Evolutionary conservation across 1,140 invertebrate genomes (phyloP).

Genomic region (Littorina saxatilis): DNA sequence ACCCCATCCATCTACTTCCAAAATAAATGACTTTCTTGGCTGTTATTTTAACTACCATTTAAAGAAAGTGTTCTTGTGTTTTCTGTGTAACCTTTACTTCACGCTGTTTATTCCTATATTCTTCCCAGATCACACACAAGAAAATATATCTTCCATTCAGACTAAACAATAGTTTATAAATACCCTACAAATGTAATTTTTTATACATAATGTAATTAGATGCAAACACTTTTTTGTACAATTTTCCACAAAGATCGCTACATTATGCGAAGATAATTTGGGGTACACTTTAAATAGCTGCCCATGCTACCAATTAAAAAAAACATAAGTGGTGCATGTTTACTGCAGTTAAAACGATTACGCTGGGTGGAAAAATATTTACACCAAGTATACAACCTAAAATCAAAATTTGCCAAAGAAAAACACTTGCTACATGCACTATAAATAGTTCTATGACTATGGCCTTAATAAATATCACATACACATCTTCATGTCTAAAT

Average conservation of each 20-base stretch:
- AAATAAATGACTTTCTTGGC: too few species aligned
- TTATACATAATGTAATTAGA: too few species aligned
- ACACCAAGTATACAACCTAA: not conserved
- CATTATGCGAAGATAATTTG: not conserved
- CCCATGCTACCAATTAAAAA: slow-evolving; percentile 8
- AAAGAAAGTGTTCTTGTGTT: too few species aligned
- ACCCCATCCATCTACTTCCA: too few species aligned
- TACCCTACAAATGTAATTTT: too few species aligned
- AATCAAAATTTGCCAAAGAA: not conserved
- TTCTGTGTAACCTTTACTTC: too few species aligned
- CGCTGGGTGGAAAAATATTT: not conserved
- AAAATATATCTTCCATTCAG: too few species aligned
- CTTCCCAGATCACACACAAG: too few species aligned
- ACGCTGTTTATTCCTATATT: too few species aligned
- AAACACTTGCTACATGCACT: not conserved
- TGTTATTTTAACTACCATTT: too few species aligned
- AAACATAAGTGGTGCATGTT: slow-evolving; percentile 8
- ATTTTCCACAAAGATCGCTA: not conserved
- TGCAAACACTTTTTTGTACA: too few species aligned
- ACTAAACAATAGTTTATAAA: too few species aligned
- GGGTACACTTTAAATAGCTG: slow-evolving; percentile 17
- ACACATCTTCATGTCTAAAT: not conserved
- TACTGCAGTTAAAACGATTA: not conserved
- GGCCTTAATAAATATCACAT: slow-evolving; percentile 14
- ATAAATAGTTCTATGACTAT: not conserved